Conservation (phyloP, 2,113 vertebrate species). For the Mola mola region DNA sequence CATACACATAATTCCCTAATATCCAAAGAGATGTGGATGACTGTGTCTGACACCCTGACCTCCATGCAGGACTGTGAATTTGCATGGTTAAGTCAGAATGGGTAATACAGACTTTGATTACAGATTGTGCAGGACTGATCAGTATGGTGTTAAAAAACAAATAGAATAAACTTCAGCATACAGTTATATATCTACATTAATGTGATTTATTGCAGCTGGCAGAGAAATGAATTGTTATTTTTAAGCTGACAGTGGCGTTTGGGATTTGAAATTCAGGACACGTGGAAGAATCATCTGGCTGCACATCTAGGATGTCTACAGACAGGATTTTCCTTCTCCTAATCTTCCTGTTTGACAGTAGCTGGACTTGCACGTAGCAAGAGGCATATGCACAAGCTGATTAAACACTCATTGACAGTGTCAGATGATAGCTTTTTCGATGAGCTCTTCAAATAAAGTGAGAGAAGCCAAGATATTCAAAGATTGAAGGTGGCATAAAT, state of each 20-base stretch:
- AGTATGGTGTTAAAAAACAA: too few species aligned
- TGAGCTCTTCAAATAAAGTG: background rate
- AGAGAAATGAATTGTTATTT: background rate
- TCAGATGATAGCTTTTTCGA: background rate
- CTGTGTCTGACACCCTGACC: background rate
- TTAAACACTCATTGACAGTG: background rate
- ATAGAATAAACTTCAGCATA: background rate
- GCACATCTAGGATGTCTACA: conserved; percentile 13
- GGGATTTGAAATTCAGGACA: background rate
- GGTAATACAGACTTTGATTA: too few species aligned
- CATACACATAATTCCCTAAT: background rate
- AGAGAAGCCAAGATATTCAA: background rate
- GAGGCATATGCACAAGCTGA: background rate
- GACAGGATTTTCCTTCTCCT: conserved; percentile 6
- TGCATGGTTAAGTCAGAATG: background rate
- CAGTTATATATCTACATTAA: background rate
- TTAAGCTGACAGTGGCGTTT: background rate
- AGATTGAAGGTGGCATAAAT: background rate
- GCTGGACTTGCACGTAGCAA: conserved; percentile 4
- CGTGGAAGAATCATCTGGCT: conserved; percentile 16
- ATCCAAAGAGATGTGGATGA: too few species aligned
- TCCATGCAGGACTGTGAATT: background rate
- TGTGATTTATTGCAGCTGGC: background rate
- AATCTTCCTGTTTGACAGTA: conserved; percentile 10
- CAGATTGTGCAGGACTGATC: background rate